Percentiles rank a stretch among this genome's conserved stretches.
Evolutionary conservation across 2,113 vertebrate species (phyloP).

Genomic region (Etheostoma spectabile): DNA sequence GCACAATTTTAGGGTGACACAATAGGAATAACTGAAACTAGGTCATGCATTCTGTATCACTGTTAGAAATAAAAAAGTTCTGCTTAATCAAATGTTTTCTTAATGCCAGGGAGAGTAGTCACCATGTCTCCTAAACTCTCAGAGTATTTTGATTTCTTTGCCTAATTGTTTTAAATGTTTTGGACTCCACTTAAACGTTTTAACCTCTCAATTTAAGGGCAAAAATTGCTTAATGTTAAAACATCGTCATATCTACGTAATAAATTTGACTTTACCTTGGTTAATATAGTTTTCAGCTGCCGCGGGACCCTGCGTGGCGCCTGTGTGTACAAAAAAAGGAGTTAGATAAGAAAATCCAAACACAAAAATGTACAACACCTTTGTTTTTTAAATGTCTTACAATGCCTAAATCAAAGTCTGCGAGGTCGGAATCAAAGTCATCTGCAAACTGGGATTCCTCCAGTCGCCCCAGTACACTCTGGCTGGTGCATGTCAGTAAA

Average conservation of each 20-base stretch:
- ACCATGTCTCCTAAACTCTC: not conserved
- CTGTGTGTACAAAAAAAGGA: conserved; percentile 55
- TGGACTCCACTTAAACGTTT: not conserved
- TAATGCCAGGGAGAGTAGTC: not conserved
- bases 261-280: conserved; percentile 68
- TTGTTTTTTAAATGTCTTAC: conserved; percentile 55
- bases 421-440: conserved; percentile 41
- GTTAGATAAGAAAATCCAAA: not conserved
- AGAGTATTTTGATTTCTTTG: not conserved
- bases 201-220: not conserved
- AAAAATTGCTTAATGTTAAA: not conserved
- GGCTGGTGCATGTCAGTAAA: conserved; percentile 41
- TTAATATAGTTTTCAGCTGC: conserved; percentile 75
- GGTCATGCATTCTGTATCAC: conserved; percentile 20
- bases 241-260: not conserved
- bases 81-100: not conserved
- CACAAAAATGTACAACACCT: not conserved
- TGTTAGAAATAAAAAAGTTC: not conserved
- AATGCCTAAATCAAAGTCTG: conserved; percentile 70
- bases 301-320: conserved; percentile 77
- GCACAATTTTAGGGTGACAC: conserved; percentile 15
- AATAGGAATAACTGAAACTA: conserved; percentile 19
- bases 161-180: not conserved
- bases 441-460: conserved; percentile 54
- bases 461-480: conserved; percentile 29